These are phyloP conservation scores for Psephotus haematonotus DNA, from an alignment of 2,113 vertebrate genomes.

Conservation along the genomic window DNA sequence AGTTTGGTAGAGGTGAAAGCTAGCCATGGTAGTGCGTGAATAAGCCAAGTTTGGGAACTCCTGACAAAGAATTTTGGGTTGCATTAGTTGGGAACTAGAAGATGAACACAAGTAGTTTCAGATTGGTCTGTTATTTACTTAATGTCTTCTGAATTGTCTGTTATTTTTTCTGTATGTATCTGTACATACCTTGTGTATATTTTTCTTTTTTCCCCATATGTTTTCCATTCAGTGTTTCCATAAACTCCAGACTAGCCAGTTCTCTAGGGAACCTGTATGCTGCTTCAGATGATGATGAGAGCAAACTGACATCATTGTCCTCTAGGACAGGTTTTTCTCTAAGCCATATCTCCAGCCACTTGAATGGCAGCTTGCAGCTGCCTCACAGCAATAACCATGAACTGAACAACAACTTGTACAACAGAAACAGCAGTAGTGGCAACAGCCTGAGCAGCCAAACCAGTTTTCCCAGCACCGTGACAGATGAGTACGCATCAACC, in stretches of 20 bases:
- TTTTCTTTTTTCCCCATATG: constrained; percentile 44
- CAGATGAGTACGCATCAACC: constrained; percentile 72
- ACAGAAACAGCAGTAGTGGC: constrained; percentile 66
- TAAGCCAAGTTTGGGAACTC: not conserved
- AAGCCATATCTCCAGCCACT: constrained; percentile 73
- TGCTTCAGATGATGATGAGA: constrained; percentile 76
- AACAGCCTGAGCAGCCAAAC: constrained; percentile 60
- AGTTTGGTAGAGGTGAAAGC: not conserved
- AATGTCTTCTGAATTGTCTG: constrained; percentile 17
- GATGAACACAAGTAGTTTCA: not conserved
- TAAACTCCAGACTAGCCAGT: constrained; percentile 90
- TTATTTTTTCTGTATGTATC: not conserved
- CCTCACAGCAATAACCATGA: constrained; percentile 77
- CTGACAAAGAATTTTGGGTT: not conserved
- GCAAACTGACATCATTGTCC: constrained; percentile 63
- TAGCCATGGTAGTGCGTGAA: not conserved
- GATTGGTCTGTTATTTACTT: not conserved
- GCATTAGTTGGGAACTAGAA: not conserved
- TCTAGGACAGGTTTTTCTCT: constrained; percentile 72
- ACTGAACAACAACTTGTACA: constrained; percentile 88
- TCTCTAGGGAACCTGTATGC: constrained; percentile 90
- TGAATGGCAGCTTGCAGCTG: constrained; percentile 72
- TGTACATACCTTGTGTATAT: constrained; percentile 44
- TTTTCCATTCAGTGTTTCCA: constrained; percentile 80
- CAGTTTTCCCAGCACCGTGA: constrained; percentile 39